Conservation (phyloP, 2,797 vertebrate species). For the Glossophaga mutica region DNA sequence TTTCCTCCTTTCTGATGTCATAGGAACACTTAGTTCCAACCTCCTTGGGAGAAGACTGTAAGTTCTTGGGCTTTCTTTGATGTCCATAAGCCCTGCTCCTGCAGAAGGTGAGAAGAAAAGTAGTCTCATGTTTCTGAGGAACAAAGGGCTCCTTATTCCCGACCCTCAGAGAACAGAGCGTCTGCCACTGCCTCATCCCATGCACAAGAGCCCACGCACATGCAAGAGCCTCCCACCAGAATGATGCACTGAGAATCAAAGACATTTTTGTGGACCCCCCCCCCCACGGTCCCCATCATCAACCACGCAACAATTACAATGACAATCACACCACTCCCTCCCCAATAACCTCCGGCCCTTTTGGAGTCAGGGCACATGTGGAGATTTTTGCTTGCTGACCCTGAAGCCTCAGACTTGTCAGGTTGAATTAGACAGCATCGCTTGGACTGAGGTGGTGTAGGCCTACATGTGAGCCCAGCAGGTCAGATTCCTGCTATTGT, state of each 20-base stretch:
- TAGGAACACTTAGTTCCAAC: conserved; percentile 48
- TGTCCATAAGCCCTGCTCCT: neutral
- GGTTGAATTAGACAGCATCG: neutral
- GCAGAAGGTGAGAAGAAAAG: conserved; percentile 22
- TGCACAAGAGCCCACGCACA: neutral
- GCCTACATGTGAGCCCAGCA: neutral
- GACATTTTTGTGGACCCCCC: neutral
- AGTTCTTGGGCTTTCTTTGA: conserved; percentile 53
- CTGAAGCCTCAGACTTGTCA: neutral
- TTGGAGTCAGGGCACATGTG: neutral
- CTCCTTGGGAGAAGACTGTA: conserved; percentile 11
- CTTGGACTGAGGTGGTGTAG: neutral
- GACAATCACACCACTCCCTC: neutral
- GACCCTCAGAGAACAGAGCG: neutral
- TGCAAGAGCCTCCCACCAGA: neutral
- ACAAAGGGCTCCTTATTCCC: conserved; percentile 37
- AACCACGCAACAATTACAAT: neutral
- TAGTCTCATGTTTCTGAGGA: neutral
- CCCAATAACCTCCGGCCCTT: neutral
- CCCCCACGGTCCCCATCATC: neutral
- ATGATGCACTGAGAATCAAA: neutral
- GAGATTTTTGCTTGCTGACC: neutral
- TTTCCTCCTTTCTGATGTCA: neutral
- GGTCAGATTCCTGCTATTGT: neutral
- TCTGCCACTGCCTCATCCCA: neutral